phyloP scores from a whole-genome alignment of 2,113 vertebrate genomes.

The Petroica traversi region DNA sequence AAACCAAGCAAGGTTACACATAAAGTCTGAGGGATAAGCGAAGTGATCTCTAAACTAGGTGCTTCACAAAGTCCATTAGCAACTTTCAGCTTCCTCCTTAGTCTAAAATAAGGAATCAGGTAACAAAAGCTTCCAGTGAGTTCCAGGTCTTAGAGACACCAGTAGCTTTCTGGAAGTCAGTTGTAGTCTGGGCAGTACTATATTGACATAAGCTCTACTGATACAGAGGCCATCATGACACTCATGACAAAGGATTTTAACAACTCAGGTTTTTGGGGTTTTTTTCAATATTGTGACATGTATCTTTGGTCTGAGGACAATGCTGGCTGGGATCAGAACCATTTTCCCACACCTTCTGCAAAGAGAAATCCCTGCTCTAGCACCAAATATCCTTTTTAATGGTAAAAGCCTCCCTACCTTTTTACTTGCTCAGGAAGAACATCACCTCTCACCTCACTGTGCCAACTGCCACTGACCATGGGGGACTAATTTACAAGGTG shows the following conservation, averaged over 20 bases:
- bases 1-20: neutral
- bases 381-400: neutral
- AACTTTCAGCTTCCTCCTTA: neutral
- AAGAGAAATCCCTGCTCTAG: neutral
- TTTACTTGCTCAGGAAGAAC: neutral
- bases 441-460: neutral
- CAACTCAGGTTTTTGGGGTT: neutral
- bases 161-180: neutral
- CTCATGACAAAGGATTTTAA: neutral
- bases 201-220: neutral
- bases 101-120: neutral
- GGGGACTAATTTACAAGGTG: neutral
- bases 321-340: neutral
- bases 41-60: neutral
- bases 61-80: neutral
- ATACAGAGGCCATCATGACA: neutral
- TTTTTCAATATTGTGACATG: rapidly evolving
- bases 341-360: neutral
- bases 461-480: neutral
- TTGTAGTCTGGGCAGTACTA: neutral
- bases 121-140: neutral
- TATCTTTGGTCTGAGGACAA: neutral
- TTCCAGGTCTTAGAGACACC: neutral
- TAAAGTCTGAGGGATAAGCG: neutral
- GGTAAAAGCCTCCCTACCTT: neutral